Conservation (phyloP, 2,888 invertebrate species). For the Phrixothrix hirtus region DNA sequence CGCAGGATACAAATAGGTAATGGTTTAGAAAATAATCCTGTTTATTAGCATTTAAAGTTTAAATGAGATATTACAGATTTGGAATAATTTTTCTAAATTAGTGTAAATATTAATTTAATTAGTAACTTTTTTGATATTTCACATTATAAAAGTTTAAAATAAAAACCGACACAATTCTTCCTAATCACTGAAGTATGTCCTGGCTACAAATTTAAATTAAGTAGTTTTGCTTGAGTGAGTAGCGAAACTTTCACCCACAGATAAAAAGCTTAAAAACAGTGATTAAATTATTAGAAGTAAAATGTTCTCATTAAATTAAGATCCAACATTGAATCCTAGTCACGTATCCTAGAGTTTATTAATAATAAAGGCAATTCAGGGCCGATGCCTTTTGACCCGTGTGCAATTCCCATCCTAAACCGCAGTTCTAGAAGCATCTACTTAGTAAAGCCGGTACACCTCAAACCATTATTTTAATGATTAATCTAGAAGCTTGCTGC, state of each 20-base stretch:
- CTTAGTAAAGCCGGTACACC: conserved; percentile 6
- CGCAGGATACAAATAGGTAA: too few relatives aligned
- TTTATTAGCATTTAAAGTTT: too few relatives aligned
- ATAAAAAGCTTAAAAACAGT: conserved; percentile 1
- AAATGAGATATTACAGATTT: too few relatives aligned
- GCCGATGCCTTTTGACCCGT: conserved; percentile 10
- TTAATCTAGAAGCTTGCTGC: conserved; percentile 1
- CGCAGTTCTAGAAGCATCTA: conserved; percentile 2
- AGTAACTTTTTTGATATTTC: too few relatives aligned
- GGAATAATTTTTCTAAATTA: too few relatives aligned
- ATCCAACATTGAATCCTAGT: conserved; percentile 3
- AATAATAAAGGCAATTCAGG: conserved; percentile 20
- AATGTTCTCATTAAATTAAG: conserved; percentile 4
- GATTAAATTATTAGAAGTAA: conserved; percentile 7
- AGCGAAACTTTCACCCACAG: neutral
- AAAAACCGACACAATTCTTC: too few relatives aligned
- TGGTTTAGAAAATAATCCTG: too few relatives aligned
- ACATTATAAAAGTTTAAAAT: too few relatives aligned
- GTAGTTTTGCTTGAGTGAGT: neutral
- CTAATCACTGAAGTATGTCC: too few relatives aligned
- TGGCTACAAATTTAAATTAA: too few relatives aligned
- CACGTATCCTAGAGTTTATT: conserved; percentile 19
- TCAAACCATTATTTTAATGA: conserved; percentile 12
- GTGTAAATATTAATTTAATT: too few relatives aligned
- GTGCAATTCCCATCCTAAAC: conserved; percentile 12